Base-by-base conservation (phyloP, 2,888 invertebrate species). In the Melinaea marsaeus region DNA sequence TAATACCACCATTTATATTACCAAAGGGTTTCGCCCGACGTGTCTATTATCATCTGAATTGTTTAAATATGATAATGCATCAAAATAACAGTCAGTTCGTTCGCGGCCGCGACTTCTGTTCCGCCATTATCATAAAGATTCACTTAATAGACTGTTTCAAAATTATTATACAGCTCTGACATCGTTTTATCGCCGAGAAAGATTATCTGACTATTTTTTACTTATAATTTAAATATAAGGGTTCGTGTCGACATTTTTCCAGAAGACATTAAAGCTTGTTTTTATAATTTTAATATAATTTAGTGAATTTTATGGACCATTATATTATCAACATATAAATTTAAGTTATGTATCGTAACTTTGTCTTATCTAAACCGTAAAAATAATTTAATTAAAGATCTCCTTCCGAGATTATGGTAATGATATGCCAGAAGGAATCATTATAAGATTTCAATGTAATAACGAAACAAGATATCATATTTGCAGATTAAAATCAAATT, bases 31-130 rank as follows among this genome's bases (percentile, higher is more conserved):
- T 88, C 78, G 76, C 84, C 84, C 88, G 89, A 89, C 89, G 88
- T 86, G 87, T 89, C 90, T 90, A 90, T 90, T 90, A 90, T 86
- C 90, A 90, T 90, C 85, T 82, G 89, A 90, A 90, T 90, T 88
- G 90, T 89, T 90, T 89, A 86, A 90, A 90, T 90, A 90, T 90
- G 90, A 89, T 90, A 90, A 90, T 90, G 88, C 81, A 89, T 90
- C 90, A 90, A 90, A 90, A 89, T 89, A 88, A 85, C 86, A 86
- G 88, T 84, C 88, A 80, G 81, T 81, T 82, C 79, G 81, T 83
- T 83, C 84, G 83, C 83, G 82, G 79, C 82, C 85, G 79, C 86
- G 87, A 89, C 90, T 90, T 89, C 90, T 90, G 90, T 89, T 86
- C 80, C 79, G 75, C 83, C 82, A 88, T 88, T 88, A 88, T 79